Evolutionary conservation across 2,797 vertebrate genomes (phyloP).

Genomic region (Liasis olivaceus): DNA sequence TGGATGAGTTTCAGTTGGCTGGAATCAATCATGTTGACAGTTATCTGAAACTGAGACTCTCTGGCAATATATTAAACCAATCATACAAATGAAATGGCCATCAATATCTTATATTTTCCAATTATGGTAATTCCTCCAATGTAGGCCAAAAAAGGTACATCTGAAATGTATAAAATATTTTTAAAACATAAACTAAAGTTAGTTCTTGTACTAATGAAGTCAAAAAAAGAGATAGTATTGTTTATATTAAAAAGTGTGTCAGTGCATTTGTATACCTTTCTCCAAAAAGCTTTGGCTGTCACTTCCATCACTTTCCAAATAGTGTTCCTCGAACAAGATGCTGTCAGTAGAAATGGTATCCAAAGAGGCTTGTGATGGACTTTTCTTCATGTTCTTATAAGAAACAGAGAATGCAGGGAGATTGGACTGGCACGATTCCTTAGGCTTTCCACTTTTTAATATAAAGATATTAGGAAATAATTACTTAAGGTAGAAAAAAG

Average conservation of each 20-base stretch:
- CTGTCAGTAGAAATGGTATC: conserved; percentile 96
- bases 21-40: neutral
- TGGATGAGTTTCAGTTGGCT: conserved; percentile 2
- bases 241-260: neutral
- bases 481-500: conserved; percentile 41
- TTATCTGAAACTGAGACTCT: neutral
- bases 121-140: conserved; percentile 6
- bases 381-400: conserved; percentile 94
- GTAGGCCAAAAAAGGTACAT: neutral
- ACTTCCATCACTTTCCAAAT: conserved; percentile 86
- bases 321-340: conserved; percentile 83
- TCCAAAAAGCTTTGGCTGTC: conserved; percentile 86
- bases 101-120: neutral
- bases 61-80: conserved; percentile 9
- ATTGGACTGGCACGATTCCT: conserved; percentile 86
- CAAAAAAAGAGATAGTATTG: neutral
- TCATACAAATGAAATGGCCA: neutral
- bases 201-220: neutral
- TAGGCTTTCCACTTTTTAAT: conserved; percentile 85
- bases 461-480: conserved; percentile 63
- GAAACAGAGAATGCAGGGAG: conserved; percentile 81
- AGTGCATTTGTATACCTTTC: conserved; percentile 78
- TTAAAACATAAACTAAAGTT: neutral
- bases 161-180: neutral
- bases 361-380: conserved; percentile 91